Percentiles rank a stretch among this genome's conserved stretches.
Evolutionary conservation across 2,797 vertebrate species (phyloP).

Genomic region (Pyrrhura leucotis): DNA sequence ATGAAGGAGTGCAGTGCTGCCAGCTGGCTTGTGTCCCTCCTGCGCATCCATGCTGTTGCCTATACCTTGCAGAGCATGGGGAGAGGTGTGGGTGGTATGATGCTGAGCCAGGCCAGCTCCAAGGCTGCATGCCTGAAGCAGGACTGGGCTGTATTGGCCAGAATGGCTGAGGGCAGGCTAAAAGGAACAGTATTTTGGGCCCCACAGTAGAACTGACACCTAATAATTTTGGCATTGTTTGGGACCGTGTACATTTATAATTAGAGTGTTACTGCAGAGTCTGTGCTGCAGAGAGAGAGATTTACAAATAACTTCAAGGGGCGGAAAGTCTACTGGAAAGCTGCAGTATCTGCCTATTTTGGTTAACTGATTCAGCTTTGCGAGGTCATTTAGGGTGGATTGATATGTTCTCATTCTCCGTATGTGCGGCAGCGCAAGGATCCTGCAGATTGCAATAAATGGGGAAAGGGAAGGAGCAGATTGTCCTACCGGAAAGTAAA

Average conservation of each 20-base stretch:
- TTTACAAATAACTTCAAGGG: not conserved
- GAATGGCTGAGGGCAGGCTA: not conserved
- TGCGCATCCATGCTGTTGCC: not conserved
- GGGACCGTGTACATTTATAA: fast-evolving
- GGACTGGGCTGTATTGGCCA: not conserved
- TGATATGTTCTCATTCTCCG: slow-evolving; percentile 59
- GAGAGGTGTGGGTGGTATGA: not conserved
- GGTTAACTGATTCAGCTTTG: slow-evolving; percentile 42
- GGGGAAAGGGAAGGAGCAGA: slow-evolving; percentile 59
- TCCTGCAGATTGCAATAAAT: slow-evolving; percentile 50
- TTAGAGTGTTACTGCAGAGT: not conserved
- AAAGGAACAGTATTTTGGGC: not conserved
- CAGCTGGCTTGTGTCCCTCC: not conserved
- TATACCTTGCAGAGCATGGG: not conserved
- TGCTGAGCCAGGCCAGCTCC: not conserved
- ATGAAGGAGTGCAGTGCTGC: not conserved
- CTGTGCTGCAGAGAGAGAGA: not conserved
- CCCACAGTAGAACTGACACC: not conserved
- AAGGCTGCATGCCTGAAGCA: not conserved
- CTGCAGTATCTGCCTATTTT: slow-evolving; percentile 44
- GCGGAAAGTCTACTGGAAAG: not conserved
- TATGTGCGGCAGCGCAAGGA: slow-evolving; percentile 38
- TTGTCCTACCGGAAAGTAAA: slow-evolving; percentile 69
- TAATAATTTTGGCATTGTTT: not conserved
- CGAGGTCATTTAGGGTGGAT: slow-evolving; percentile 53